Evolutionary conservation across 2,888 invertebrate species (phyloP), one percentile per base, ranked within the genome.

Genomic region (Xylophagus ater): DNA sequence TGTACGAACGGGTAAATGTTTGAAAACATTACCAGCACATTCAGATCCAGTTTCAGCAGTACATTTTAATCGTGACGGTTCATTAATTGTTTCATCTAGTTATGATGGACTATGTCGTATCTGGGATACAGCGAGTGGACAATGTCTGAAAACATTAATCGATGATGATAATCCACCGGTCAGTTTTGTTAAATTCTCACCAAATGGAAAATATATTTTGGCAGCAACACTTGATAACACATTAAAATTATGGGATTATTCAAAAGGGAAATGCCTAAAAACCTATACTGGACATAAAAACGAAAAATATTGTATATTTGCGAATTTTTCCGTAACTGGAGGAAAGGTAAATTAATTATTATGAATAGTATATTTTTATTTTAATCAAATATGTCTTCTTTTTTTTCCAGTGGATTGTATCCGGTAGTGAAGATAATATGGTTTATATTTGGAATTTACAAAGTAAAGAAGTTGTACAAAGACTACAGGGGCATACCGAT

Each of bases 401-500:
- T 38, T 45, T 42, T 52, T 66, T 68, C 13, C 66, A 93, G 88
- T 98, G 98, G 98, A 99, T 98, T 60, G 97, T 99, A 32, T 96
- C 94, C 26, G 98, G 98, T n/a, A 97, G 97, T 4, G 98, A 98
- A 68, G 98, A 98, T 66, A 89, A 94, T 62, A 77, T 90, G 73
- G 93, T 99, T 1, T 98, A 97, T 62, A 94, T 98, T 55, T 98
- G 98, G 98, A 98, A 99, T 71, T 73, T 98, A 48, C 98, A 99
- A 63, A 94, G 96, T 10, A 97, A 97, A 68, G 97, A 99, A 71
- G 87, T 99, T 43, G 98, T 99, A 42, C 98, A 98, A 67, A 89
- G 92, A 67, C 69, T 98, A 45, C 84, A 88, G 53, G 97, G 97
- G 1, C 97, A 98, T 62, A 90, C 93, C 48, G 94, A 96, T 78